These are phyloP conservation scores for Drosophila mulleri DNA, from an alignment of 2,888 invertebrate species.

Conservation along the genomic window DNA sequence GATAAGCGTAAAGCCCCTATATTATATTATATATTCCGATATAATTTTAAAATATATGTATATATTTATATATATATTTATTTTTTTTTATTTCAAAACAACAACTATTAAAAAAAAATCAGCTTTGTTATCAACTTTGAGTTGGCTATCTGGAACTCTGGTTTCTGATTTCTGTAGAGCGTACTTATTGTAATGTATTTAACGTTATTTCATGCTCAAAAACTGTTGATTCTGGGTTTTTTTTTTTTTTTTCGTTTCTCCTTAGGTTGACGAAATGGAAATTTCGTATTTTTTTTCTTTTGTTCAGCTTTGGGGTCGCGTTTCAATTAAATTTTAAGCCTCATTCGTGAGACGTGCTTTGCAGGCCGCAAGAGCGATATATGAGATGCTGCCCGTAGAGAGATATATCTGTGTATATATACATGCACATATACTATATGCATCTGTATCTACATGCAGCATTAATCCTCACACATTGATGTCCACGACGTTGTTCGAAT, in stretches of 20 bases:
- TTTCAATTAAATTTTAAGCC: constrained; percentile 79
- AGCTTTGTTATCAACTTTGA: constrained; percentile 34
- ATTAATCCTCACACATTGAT: constrained; percentile 67
- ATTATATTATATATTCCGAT: constrained; percentile 23
- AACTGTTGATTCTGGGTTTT: constrained; percentile 45
- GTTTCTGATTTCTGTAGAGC: constrained; percentile 37
- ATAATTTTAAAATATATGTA: not conserved
- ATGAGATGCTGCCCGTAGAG: constrained; percentile 31
- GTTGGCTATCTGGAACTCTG: constrained; percentile 35
- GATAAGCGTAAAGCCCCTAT: constrained; percentile 36
- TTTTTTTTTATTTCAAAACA: constrained; percentile 12
- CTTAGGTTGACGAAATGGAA: constrained; percentile 18
- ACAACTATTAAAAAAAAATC: not conserved
- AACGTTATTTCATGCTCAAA: constrained; percentile 23
- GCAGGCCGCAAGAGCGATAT: constrained; percentile 64
- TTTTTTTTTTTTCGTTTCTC: constrained; percentile 5
- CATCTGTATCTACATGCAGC: constrained; percentile 32
- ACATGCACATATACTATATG: constrained; percentile 28
- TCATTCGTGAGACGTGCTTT: constrained; percentile 63
- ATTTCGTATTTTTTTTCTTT: constrained; percentile 27
- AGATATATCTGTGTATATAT: constrained; percentile 5
- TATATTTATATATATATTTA: not conserved
- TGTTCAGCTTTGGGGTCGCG: constrained; percentile 29
- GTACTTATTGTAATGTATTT: constrained; percentile 34
- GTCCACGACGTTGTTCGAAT: constrained; percentile 60